Percentiles rank a stretch among this genome's conserved stretches.
Evolutionary conservation across 2,888 invertebrate species (phyloP).

Genomic region (Volucella bombylans): DNA sequence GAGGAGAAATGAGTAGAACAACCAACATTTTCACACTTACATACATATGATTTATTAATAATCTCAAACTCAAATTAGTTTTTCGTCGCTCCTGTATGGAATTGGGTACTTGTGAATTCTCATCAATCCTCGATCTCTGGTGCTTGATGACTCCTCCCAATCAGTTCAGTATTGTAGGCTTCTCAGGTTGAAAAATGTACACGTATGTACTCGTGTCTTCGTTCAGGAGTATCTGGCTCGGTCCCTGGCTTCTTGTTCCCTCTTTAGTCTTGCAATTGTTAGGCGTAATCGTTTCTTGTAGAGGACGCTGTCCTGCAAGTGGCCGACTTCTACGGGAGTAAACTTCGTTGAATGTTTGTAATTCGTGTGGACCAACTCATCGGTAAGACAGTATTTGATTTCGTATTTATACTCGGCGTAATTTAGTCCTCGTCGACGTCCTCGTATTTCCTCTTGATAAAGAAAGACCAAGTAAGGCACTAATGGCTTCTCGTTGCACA

Average conservation of each 20-base stretch:
- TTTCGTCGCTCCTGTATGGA: too few relatives aligned
- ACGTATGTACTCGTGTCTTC: too few relatives aligned
- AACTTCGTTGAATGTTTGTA: constrained; percentile 18
- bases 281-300: constrained; percentile 46
- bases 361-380: constrained; percentile 35
- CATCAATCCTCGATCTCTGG: too few relatives aligned
- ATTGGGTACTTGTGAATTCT: too few relatives aligned
- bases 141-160: too few relatives aligned
- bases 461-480: constrained; percentile 15
- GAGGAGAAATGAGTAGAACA: too few relatives aligned
- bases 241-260: background rate
- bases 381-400: constrained; percentile 31
- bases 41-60: too few relatives aligned
- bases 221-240: background rate
- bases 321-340: constrained; percentile 26
- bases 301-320: constrained; percentile 59
- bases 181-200: too few relatives aligned
- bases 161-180: too few relatives aligned
- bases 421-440: background rate
- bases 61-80: too few relatives aligned
- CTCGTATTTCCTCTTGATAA: constrained; percentile 16
- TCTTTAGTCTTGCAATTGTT: constrained; percentile 39
- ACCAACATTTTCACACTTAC: too few relatives aligned
- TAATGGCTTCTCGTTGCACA: background rate
- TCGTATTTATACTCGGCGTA: constrained; percentile 13